These are phyloP conservation scores for Bucorvus abyssinicus DNA, from an alignment of 2,797 vertebrate species.

Conservation along the genomic window DNA sequence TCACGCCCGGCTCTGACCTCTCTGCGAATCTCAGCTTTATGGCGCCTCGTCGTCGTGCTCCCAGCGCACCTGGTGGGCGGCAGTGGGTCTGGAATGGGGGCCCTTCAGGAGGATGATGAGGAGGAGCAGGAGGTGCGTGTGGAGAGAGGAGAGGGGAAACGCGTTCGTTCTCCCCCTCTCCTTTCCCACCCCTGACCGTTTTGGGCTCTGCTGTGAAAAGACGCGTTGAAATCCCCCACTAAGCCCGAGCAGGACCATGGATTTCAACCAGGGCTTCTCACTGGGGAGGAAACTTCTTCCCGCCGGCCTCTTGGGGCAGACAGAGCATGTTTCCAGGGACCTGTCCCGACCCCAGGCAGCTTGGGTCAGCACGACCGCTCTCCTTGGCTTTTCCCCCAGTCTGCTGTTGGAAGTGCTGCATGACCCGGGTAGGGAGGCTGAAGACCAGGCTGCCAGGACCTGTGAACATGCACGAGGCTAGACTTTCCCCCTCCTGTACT, in stretches of 20 bases:
- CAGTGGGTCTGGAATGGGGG: neutral
- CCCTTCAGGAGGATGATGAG: neutral
- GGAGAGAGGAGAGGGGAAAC: neutral
- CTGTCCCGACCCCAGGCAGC: neutral
- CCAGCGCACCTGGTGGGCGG: rapidly evolving
- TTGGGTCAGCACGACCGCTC: neutral
- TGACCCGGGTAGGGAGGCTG: neutral
- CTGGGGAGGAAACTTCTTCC: neutral
- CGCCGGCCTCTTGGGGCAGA: neutral
- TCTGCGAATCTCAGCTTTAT: neutral
- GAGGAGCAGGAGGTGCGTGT: neutral
- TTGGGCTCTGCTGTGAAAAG: neutral
- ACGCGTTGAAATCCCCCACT: neutral
- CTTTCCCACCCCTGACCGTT: neutral
- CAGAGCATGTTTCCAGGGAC: neutral
- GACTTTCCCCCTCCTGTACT: neutral
- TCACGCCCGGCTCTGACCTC: neutral
- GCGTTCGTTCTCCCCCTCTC: neutral
- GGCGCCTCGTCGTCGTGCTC: rapidly evolving
- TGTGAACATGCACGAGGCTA: neutral
- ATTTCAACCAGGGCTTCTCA: neutral
- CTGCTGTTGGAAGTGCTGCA: neutral
- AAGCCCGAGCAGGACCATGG: neutral
- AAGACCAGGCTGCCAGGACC: neutral
- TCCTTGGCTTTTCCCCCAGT: neutral